These are phyloP conservation scores for Leptodactylus fallax DNA, from an alignment of 2,797 vertebrate genomes.

Conservation along the genomic window DNA sequence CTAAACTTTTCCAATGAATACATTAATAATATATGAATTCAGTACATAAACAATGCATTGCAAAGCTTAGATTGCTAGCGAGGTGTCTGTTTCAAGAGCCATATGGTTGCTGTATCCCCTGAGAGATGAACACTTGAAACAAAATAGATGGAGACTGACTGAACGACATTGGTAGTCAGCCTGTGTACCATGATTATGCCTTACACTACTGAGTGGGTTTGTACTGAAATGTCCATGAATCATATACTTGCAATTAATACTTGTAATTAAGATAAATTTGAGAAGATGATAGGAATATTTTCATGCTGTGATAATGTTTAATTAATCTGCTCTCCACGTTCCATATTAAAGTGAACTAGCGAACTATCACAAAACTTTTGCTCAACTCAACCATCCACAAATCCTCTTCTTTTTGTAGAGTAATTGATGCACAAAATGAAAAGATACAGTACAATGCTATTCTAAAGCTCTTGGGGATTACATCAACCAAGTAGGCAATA, in stretches of 20 bases:
- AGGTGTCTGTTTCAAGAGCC: constrained; percentile 42
- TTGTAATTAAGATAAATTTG: constrained; percentile 54
- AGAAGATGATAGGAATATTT: constrained; percentile 43
- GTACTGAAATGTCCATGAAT: constrained; percentile 39
- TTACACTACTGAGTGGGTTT: constrained; percentile 45
- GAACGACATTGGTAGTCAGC: constrained; percentile 47
- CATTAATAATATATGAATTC: constrained; percentile 34
- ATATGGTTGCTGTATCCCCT: constrained; percentile 45
- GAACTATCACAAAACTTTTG: constrained; percentile 52
- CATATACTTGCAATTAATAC: constrained; percentile 52
- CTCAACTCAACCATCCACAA: constrained; percentile 52
- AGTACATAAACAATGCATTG: constrained; percentile 30
- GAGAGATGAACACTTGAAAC: constrained; percentile 43
- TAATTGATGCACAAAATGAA: constrained; percentile 64
- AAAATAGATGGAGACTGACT: constrained; percentile 44
- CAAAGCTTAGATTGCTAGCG: constrained; percentile 44
- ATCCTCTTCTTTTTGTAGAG: constrained; percentile 48
- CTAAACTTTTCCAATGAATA: constrained; percentile 11
- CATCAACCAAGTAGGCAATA: constrained; percentile 48
- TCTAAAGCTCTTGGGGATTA: constrained; percentile 54
- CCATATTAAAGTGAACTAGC: constrained; percentile 42
- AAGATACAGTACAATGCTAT: constrained; percentile 60
- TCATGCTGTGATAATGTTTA: constrained; percentile 47
- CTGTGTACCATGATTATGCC: constrained; percentile 13
- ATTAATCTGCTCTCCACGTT: constrained; percentile 56